phyloP scores from a whole-genome alignment of 2,888 invertebrate genomes.

The Drosophila rellima region DNA sequence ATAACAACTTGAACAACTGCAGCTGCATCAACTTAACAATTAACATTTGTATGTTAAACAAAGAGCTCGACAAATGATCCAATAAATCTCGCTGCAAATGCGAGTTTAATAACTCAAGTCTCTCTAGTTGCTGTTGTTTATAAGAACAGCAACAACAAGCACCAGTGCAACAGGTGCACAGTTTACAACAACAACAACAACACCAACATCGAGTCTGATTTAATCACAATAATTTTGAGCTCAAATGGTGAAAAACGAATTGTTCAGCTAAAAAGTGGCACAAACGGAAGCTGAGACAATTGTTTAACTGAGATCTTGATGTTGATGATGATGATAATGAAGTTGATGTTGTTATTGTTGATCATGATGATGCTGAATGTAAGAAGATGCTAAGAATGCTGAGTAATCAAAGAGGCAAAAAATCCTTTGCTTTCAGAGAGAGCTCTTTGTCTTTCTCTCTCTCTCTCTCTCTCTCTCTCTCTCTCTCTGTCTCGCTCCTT shows the following conservation, averaged over 20 bases:
- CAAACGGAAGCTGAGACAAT: constrained; percentile 65
- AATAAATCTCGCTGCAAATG: constrained; percentile 44
- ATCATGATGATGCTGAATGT: background rate
- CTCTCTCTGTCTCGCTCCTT: background rate
- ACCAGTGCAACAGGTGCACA: constrained; percentile 66
- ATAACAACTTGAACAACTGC: constrained; percentile 21
- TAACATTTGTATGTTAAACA: constrained; percentile 58
- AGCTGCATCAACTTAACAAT: constrained; percentile 55
- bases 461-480: background rate
- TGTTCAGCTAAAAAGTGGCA: constrained; percentile 56
- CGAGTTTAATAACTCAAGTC: constrained; percentile 14
- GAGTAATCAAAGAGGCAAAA: background rate
- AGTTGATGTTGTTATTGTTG: background rate
- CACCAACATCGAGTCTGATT: constrained; percentile 40
- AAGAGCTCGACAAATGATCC: constrained; percentile 27
- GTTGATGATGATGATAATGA: background rate
- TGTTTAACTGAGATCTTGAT: background rate
- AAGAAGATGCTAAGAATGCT: background rate
- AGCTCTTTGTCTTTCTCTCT: background rate
- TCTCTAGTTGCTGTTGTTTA: background rate
- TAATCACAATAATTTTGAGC: constrained; percentile 76
- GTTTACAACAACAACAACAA: constrained; percentile 23
- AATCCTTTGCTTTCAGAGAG: background rate
- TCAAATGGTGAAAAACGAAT: constrained; percentile 61
- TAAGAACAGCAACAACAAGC: constrained; percentile 8